Base-by-base conservation (phyloP, 2,888 invertebrate species). In the Colletes collaris region DNA sequence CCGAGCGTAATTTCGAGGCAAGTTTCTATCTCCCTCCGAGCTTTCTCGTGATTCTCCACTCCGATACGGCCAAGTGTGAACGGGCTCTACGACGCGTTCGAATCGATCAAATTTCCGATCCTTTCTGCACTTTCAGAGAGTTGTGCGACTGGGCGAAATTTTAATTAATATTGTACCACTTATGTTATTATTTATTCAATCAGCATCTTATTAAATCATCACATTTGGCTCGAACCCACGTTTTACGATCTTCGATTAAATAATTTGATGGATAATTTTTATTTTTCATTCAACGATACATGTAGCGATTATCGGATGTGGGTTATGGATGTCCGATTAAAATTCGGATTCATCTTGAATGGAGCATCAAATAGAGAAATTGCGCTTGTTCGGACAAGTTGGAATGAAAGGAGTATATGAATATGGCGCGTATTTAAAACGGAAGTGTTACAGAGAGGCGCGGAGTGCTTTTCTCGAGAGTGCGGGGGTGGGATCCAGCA, bases 351-450 rank as follows among this genome's bases (percentile, higher is more conserved):
- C n/a, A 27, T 8, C 7, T 49, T 62, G 50, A 27, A 49, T 49
- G 5, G 53, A 0, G 5, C 8, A 7, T 13, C n/a, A 53, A 56
- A 64, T 60, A 68, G 72, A 19, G 64, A 59, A 67, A 62, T 62
- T 44, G 19, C 50, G 60, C 37, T 56, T 35, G 46, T 35, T 2
- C 19, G 16, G 56, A 56, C n/a, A 49, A 3, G 7, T 44, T 2
- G 6, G 35, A 53, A 66, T 46, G 59, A 76, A 67, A 59, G 59
- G 52, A 52, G 27, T 19, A 59, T 59, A 16, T 53, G 70, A 58
- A 65, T 70, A 70, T 59, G 67, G 64, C 70, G 64, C 60, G 75
- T 79, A 79, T 79, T 82, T 73, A 69, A 84, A 84, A 79, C 77
- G 76, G 79, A 84, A 76, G 62, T 53, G 72, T 75, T 63, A 56